Percentiles rank a stretch among this genome's conserved stretches.
Evolutionary conservation across 2,888 invertebrate genomes (phyloP).

Genomic region (Amphipoea lucens): DNA sequence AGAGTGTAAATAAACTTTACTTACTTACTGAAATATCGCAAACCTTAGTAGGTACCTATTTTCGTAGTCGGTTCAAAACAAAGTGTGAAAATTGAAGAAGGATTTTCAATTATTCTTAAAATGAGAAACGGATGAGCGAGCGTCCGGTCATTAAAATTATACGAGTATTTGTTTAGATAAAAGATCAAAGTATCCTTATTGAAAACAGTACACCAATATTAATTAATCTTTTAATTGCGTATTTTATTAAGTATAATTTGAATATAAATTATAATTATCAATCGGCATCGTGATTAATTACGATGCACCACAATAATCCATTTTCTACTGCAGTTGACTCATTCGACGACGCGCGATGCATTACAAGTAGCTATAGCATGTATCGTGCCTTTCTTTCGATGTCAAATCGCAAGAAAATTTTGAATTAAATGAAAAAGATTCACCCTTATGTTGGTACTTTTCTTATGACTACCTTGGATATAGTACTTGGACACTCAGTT

Average conservation of each 20-base stretch:
- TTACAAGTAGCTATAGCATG: slow-evolving; percentile 20
- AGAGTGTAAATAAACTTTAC: neutral
- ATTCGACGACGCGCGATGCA: slow-evolving; percentile 25
- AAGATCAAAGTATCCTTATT: slow-evolving; percentile 40
- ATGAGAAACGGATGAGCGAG: slow-evolving; percentile 26
- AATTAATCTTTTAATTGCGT: slow-evolving; percentile 18
- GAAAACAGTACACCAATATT: slow-evolving; percentile 22
- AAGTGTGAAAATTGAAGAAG: neutral
- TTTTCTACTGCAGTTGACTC: slow-evolving; percentile 51
- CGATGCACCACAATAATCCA: slow-evolving; percentile 45
- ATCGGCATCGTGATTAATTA: slow-evolving; percentile 35
- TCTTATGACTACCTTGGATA: neutral
- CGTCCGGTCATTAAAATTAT: slow-evolving; percentile 36
- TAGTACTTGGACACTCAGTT: neutral
- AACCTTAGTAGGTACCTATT: neutral
- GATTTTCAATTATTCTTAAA: slow-evolving; percentile 24
- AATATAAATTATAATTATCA: slow-evolving; percentile 35
- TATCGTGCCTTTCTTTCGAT: slow-evolving; percentile 24
- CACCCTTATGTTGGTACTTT: neutral
- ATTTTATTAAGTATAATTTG: slow-evolving; percentile 23
- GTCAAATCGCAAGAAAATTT: neutral
- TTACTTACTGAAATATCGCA: neutral
- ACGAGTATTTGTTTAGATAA: slow-evolving; percentile 36
- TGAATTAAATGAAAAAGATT: neutral
- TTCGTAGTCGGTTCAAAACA: neutral